Evolutionary conservation across 2,113 vertebrate species (phyloP).

Genomic region (Hipposideros armiger): DNA sequence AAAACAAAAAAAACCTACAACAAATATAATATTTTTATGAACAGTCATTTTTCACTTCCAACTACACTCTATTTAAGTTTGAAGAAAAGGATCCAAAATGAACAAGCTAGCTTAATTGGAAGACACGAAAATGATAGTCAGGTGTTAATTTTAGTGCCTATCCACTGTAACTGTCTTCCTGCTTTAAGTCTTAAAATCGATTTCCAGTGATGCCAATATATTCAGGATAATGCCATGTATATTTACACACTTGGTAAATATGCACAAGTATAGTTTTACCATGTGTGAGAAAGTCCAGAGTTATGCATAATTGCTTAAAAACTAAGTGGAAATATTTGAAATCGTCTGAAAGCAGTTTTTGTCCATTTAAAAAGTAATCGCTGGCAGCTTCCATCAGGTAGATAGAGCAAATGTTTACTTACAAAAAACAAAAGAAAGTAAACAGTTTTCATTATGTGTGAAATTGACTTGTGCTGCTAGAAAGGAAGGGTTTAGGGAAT

Average conservation of each 20-base stretch:
- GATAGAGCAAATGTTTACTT: neutral
- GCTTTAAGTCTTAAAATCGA: neutral
- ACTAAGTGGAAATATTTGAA: neutral
- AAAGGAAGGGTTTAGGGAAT: neutral
- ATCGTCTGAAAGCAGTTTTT: neutral
- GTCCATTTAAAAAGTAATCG: slow-evolving; percentile 10
- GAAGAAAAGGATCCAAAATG: neutral
- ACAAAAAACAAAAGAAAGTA: neutral
- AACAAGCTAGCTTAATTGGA: neutral
- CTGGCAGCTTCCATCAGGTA: neutral
- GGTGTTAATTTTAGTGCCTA: neutral
- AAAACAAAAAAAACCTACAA: neutral
- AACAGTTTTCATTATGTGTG: neutral
- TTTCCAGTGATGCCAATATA: neutral
- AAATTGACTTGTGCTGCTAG: neutral
- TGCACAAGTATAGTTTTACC: neutral
- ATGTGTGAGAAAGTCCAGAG: neutral
- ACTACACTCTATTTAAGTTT: neutral
- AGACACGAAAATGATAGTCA: neutral
- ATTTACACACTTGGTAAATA: neutral
- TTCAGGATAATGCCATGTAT: neutral
- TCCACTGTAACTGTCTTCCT: neutral
- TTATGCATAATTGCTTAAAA: neutral
- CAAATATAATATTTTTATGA: neutral
- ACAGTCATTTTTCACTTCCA: neutral